A percentile compares a stretch with the other conserved stretches of the same genome.
These are phyloP conservation scores for Apteryx mantelli DNA, from an alignment of 2,113 vertebrate species.

Conservation along the genomic window DNA sequence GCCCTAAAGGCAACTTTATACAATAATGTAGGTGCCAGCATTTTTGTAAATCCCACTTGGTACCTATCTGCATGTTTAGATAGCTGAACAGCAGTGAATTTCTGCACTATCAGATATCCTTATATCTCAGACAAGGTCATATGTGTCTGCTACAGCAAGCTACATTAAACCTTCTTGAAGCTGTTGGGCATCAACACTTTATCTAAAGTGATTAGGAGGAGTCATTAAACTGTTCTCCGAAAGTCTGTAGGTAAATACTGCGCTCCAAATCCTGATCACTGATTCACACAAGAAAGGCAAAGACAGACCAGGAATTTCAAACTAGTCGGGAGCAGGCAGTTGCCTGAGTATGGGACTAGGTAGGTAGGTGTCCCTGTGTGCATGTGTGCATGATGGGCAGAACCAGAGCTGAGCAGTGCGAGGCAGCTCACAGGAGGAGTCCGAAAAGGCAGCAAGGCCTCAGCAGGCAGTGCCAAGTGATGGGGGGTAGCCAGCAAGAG, in stretches of 20 bases:
- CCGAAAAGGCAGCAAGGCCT: not conserved
- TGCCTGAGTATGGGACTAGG: not conserved
- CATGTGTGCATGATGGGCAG: not conserved
- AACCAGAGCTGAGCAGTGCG: not conserved
- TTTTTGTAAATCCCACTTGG: constrained; percentile 6
- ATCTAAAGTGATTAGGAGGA: not conserved
- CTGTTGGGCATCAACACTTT: not conserved
- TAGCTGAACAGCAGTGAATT: not conserved
- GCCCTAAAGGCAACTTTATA: not conserved
- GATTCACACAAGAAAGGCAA: not conserved
- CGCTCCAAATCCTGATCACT: not conserved
- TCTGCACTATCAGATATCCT: not conserved
- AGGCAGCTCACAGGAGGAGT: not conserved
- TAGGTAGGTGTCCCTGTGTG: not conserved
- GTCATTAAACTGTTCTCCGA: not conserved
- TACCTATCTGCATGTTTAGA: not conserved
- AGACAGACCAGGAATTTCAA: not conserved
- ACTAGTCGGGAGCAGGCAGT: not conserved
- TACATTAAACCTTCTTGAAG: not conserved
- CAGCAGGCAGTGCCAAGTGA: not conserved
- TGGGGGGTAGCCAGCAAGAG: not conserved
- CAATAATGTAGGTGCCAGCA: not conserved
- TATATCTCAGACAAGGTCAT: constrained; percentile 9
- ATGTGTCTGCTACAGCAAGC: not conserved
- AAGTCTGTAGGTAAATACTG: not conserved